These are phyloP conservation scores for Pogonocherus hispidulus DNA, from an alignment of 2,888 invertebrate species.

Conservation along the genomic window DNA sequence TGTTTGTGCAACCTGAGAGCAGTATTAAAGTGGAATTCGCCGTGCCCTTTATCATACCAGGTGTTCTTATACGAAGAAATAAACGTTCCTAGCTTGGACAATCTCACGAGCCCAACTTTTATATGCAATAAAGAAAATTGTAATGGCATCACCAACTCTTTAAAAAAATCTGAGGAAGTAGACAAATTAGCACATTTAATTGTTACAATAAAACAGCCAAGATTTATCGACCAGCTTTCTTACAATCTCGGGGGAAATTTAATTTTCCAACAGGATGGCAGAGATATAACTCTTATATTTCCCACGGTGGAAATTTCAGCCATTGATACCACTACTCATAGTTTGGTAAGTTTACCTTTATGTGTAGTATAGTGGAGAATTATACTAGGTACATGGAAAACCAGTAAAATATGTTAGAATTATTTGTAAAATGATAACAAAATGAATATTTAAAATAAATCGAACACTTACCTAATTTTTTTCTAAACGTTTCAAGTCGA, in stretches of 20 bases:
- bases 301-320: constrained; percentile 40
- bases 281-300: constrained; percentile 26
- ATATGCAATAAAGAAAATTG: constrained; percentile 31
- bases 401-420: no score
- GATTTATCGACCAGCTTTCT: constrained; percentile 40
- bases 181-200: constrained; percentile 22
- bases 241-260: constrained; percentile 40
- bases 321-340: constrained; percentile 36
- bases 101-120: not conserved
- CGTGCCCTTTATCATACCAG: constrained; percentile 26
- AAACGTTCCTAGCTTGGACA: not conserved
- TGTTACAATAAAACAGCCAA: constrained; percentile 37
- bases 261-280: constrained; percentile 29
- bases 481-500: no score
- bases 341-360: constrained; percentile 20
- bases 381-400: no score
- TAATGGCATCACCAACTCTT: constrained; percentile 22
- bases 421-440: no score
- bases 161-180: constrained; percentile 25
- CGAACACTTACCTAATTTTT: no score
- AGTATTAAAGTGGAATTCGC: constrained; percentile 28
- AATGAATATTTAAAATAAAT: no score
- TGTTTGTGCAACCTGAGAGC: constrained; percentile 7
- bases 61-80: constrained; percentile 27
- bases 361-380: no score